These are phyloP conservation scores for Linnaemya tessellans DNA, from an alignment of 2,888 invertebrate genomes.

Conservation along the genomic window DNA sequence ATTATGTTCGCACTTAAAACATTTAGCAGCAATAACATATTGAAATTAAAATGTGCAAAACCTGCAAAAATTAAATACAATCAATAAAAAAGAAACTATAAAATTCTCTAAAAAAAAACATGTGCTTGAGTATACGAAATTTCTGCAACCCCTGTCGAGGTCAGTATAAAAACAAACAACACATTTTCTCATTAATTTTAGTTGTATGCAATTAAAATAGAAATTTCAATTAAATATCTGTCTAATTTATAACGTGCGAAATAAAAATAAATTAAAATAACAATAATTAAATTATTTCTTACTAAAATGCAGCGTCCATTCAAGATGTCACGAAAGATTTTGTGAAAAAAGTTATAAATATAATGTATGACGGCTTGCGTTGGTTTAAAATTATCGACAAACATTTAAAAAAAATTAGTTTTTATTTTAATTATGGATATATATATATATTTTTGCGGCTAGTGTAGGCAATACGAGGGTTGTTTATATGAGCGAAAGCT, in stretches of 20 bases:
- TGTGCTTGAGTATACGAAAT: conserved; percentile 80
- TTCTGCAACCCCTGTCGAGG: conserved; percentile 81
- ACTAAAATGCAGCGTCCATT: conserved; percentile 3
- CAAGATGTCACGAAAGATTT: conserved; percentile 31
- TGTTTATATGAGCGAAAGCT: background rate
- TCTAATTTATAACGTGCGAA: background rate
- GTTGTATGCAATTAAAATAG: conserved; percentile 24
- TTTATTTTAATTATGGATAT: background rate
- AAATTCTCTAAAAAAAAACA: conserved; percentile 57
- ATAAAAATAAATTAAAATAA: background rate
- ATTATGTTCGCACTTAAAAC: conserved; percentile 41
- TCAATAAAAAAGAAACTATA: conserved; percentile 29
- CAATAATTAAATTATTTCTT: conserved; percentile 25
- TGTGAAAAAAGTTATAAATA: background rate
- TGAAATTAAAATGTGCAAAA: conserved; percentile 40
- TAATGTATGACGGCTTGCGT: background rate
- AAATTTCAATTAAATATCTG: conserved; percentile 23
- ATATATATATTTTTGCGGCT: background rate
- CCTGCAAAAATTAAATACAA: conserved; percentile 20
- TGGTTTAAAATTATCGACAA: conserved; percentile 29
- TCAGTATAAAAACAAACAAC: conserved; percentile 74
- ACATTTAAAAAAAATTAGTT: background rate
- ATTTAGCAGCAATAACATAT: conserved; percentile 21
- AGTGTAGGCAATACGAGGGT: conserved; percentile 2
- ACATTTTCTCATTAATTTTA: conserved; percentile 26